Conservation (phyloP, 2,797 vertebrate genomes). For the Petrocephalus schoutedeni region DNA sequence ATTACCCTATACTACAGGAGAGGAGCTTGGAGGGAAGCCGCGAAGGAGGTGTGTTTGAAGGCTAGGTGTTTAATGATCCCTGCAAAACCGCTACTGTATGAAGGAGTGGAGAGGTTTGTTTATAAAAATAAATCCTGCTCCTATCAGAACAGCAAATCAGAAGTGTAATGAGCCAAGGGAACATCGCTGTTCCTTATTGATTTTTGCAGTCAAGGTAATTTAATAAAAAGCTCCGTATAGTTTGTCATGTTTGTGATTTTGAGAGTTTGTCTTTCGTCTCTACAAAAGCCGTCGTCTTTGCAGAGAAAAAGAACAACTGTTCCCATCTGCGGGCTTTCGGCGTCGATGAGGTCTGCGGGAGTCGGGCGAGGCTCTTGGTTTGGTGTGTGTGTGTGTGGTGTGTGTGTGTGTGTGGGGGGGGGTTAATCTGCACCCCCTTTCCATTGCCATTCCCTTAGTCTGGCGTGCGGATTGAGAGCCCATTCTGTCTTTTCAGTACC, state of each 20-base stretch:
- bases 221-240: conserved; percentile 1
- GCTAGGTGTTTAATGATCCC: conserved; percentile 1
- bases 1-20: not conserved
- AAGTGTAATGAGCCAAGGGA: not conserved
- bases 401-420: not conserved
- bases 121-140: not conserved
- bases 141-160: not conserved
- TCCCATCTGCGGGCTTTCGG: not conserved
- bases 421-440: not conserved
- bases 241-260: conserved; percentile 10
- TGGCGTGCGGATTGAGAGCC: not conserved
- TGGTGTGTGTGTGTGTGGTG: not conserved
- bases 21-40: not conserved
- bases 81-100: not conserved
- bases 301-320: not conserved
- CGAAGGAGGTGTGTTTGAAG: not conserved
- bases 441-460: not conserved
- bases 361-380: not conserved
- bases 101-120: not conserved
- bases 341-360: not conserved
- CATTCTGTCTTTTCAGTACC: not conserved
- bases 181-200: conserved; percentile 12
- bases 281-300: not conserved
- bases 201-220: conserved; percentile 11
- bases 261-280: not conserved